Percentiles rank a stretch among this genome's conserved stretches.
These are phyloP conservation scores for Eupristina koningsbergeri DNA, from an alignment of 1,140 invertebrate genomes.

Conservation along the genomic window DNA sequence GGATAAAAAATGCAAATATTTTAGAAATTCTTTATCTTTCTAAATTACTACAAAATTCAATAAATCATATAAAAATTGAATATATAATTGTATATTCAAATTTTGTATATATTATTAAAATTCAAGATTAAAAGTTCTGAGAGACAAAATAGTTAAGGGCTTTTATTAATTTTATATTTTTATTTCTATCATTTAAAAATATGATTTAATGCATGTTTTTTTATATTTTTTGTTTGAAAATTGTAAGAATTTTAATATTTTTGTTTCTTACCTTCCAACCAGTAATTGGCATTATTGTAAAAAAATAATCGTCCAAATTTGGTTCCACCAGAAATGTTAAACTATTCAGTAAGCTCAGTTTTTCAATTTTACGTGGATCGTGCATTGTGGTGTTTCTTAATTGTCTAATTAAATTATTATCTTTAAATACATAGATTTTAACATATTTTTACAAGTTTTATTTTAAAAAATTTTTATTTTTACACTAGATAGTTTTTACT, in stretches of 20 bases:
- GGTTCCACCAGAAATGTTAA: conserved; percentile 71
- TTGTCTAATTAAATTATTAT: background rate
- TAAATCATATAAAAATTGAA: too few relatives aligned
- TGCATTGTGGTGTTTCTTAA: background rate
- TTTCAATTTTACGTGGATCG: conserved; percentile 19
- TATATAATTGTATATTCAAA: too few relatives aligned
- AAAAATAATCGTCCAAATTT: conserved; percentile 73
- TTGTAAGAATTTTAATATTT: background rate
- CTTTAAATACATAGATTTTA: background rate
- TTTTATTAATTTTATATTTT: too few relatives aligned
- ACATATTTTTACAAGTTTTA: background rate
- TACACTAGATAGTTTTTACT: background rate
- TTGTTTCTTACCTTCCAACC: conserved; percentile 61
- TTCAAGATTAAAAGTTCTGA: too few relatives aligned
- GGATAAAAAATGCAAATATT: too few relatives aligned
- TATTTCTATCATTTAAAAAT: too few relatives aligned
- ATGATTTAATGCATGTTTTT: too few relatives aligned
- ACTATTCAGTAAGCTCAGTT: conserved; percentile 62
- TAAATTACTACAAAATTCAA: too few relatives aligned
- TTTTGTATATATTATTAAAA: too few relatives aligned
- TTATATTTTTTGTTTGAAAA: background rate
- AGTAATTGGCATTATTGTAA: conserved; percentile 61
- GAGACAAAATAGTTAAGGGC: too few relatives aligned
- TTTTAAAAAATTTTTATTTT: background rate
- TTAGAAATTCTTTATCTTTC: too few relatives aligned